A percentile compares a stretch with the other conserved stretches of the same genome.
Conservation (phyloP, 2,113 vertebrate genomes). For the Rhodinocichla rosea region DNA sequence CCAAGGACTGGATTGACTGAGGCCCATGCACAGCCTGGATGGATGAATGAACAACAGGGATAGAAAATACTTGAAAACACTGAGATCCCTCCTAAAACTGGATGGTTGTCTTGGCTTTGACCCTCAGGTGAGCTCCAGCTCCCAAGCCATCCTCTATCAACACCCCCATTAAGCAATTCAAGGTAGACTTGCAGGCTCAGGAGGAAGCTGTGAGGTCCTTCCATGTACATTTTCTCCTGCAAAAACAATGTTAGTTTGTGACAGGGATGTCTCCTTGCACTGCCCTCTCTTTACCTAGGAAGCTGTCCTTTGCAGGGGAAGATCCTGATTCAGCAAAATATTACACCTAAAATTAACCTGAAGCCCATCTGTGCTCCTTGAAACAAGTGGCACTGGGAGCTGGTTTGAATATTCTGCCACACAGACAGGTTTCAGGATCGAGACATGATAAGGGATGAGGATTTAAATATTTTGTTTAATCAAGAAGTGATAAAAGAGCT, state of each 20-base stretch:
- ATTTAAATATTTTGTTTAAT: background rate
- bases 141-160: background rate
- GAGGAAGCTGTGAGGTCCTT: background rate
- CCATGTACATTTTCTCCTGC: background rate
- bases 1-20: background rate
- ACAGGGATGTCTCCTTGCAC: background rate
- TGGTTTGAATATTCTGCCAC: background rate
- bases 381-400: background rate
- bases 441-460: background rate
- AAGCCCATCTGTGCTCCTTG: background rate
- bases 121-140: background rate
- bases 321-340: background rate
- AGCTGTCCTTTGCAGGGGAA: background rate
- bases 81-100: background rate
- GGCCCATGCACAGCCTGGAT: rapidly evolving
- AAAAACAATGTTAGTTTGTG: background rate
- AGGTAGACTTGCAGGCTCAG: background rate
- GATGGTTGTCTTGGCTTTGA: background rate
- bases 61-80: background rate
- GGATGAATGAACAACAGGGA: background rate
- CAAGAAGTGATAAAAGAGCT: background rate
- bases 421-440: rapidly evolving
- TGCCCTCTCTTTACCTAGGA: background rate
- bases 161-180: background rate
- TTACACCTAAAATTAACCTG: background rate